phyloP scores from a whole-genome alignment of 2,888 invertebrate genomes.

The Pseudococcus viburni region DNA sequence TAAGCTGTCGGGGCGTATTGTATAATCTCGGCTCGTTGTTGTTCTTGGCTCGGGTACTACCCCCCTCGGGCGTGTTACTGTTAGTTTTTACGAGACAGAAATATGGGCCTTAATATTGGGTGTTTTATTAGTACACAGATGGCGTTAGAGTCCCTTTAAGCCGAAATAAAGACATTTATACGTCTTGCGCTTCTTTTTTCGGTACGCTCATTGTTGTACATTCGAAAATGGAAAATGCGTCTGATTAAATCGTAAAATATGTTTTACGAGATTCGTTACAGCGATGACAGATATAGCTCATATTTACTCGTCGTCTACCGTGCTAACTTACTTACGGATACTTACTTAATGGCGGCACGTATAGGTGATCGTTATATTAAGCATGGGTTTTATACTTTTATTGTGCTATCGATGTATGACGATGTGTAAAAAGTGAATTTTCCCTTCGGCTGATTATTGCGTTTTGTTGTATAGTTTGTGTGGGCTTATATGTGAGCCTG shows the following conservation, averaged over 20 bases:
- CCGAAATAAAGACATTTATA: conserved; percentile 62
- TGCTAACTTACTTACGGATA: background rate
- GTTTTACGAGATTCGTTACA: conserved; percentile 61
- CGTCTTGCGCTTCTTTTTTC: background rate
- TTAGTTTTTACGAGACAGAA: conserved; percentile 66
- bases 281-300: conserved; percentile 46
- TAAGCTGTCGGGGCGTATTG: conserved; percentile 41
- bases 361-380: conserved; percentile 17
- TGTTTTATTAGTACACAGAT: conserved; percentile 66
- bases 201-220: conserved; percentile 57
- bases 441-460: too few relatives aligned
- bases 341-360: background rate
- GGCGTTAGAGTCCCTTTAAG: conserved; percentile 62
- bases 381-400: background rate
- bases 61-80: background rate
- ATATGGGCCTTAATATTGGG: conserved; percentile 65
- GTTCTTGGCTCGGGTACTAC: background rate
- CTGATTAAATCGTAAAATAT: conserved; percentile 66
- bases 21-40: conserved; percentile 51
- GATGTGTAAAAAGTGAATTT: background rate
- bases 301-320: background rate
- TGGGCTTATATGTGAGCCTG: too few relatives aligned
- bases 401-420: background rate
- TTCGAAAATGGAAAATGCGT: conserved; percentile 62
- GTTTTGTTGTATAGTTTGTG: too few relatives aligned